Conservation (phyloP, 2,113 vertebrate genomes). For the Ascaphus truei region DNA sequence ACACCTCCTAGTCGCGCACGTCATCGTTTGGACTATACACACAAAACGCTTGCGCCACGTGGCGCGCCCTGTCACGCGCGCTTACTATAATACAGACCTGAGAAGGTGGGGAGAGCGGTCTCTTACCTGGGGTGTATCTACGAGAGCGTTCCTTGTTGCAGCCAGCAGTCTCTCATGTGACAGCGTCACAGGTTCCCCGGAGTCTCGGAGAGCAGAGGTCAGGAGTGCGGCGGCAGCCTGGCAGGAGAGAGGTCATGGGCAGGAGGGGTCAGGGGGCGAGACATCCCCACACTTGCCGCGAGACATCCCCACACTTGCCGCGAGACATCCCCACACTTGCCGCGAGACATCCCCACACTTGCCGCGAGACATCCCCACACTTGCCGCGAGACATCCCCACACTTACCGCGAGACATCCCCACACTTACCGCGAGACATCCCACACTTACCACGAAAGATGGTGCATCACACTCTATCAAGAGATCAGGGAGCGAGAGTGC, state of each 20-base stretch:
- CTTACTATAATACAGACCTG: too few relatives aligned
- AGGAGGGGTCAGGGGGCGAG: background rate
- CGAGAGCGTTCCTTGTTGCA: background rate
- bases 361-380: conserved; percentile 3
- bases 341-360: conserved; percentile 2
- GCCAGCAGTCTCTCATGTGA: background rate
- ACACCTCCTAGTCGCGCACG: too few relatives aligned
- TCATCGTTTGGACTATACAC: too few relatives aligned
- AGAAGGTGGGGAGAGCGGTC: too few relatives aligned
- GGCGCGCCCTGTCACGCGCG: too few relatives aligned
- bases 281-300: too few relatives aligned
- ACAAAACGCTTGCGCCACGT: too few relatives aligned
- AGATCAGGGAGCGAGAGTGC: background rate
- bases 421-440: conserved; percentile 13
- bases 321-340: conserved; percentile 2
- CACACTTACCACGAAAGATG: conserved; percentile 13
- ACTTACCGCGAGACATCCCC: conserved; percentile 14
- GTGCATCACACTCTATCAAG: background rate
- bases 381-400: conserved; percentile 2
- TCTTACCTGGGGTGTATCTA: background rate
- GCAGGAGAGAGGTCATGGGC: background rate
- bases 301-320: conserved; percentile 22
- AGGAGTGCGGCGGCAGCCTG: background rate
- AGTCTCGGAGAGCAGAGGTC: background rate
- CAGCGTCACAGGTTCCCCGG: background rate